Evolutionary conservation across 2,888 invertebrate genomes (phyloP).

Genomic region (Ischnura elegans): DNA sequence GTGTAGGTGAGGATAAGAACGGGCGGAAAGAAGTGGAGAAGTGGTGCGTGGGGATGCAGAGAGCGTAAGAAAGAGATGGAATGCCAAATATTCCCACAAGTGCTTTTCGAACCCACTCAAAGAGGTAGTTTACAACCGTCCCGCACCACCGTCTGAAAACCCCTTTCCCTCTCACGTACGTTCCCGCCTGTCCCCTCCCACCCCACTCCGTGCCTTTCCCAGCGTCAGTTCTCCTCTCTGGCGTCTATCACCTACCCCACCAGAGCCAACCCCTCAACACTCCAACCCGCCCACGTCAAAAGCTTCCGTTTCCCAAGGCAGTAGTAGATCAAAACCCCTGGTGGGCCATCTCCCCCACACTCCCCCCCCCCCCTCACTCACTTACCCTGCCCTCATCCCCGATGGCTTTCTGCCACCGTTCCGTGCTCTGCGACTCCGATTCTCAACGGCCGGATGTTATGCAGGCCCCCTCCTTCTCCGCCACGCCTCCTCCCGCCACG

Average conservation of each 20-base stretch:
- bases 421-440: neutral
- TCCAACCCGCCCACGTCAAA: conserved; percentile 25
- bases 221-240: neutral
- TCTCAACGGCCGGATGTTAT: conserved; percentile 50
- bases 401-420: conserved; percentile 14
- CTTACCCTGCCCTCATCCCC: neutral
- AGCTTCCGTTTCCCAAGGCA: conserved; percentile 63
- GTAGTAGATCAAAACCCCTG: conserved; percentile 66
- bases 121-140: conserved; percentile 60
- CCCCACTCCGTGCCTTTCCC: neutral
- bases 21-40: neutral
- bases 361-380: neutral
- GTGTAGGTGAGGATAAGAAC: neutral
- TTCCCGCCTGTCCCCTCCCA: neutral
- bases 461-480: conserved; percentile 26
- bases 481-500: neutral
- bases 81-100: conserved; percentile 67
- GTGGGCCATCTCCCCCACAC: conserved; percentile 43
- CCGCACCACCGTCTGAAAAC: neutral
- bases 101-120: conserved; percentile 66
- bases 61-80: conserved; percentile 39
- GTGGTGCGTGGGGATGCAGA: neutral
- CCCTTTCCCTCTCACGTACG: neutral
- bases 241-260: neutral
- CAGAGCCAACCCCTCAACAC: neutral